Conservation (phyloP, 2,888 invertebrate genomes). For the Ctenicera cuprea region DNA sequence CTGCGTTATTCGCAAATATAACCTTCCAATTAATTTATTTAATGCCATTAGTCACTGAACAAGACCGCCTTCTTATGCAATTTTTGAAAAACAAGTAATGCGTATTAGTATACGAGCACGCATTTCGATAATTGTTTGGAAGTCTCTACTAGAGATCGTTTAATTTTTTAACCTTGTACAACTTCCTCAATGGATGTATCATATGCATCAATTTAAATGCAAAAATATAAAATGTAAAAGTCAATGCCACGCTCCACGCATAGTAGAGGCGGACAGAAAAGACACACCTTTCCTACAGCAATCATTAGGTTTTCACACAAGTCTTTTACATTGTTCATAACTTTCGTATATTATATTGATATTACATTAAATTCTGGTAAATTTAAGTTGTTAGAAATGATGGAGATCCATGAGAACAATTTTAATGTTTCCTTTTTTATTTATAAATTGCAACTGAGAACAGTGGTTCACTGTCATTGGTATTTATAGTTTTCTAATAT, state of each 20-base stretch:
- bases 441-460: too few species aligned
- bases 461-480: neutral
- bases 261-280: conserved; percentile 30
- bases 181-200: conserved; percentile 41
- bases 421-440: too few species aligned
- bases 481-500: conserved; percentile 9
- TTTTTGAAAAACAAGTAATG: neutral
- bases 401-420: too few species aligned
- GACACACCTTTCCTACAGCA: conserved; percentile 32
- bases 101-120: neutral
- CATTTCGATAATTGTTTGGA: conserved; percentile 18
- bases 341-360: too few species aligned
- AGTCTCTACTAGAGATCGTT: conserved; percentile 12
- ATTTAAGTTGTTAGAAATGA: too few species aligned
- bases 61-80: conserved; percentile 16
- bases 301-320: neutral
- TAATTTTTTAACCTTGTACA: conserved; percentile 40
- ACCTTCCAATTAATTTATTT: conserved; percentile 35
- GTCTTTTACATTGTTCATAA: neutral
- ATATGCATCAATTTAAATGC: conserved; percentile 40
- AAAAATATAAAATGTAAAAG: conserved; percentile 41
- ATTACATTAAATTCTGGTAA: too few species aligned
- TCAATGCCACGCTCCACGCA: conserved; percentile 35
- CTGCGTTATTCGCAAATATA: conserved; percentile 18
- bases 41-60: conserved; percentile 19